Base-by-base conservation (phyloP, 2,888 invertebrate species). In the Troides helena region DNA sequence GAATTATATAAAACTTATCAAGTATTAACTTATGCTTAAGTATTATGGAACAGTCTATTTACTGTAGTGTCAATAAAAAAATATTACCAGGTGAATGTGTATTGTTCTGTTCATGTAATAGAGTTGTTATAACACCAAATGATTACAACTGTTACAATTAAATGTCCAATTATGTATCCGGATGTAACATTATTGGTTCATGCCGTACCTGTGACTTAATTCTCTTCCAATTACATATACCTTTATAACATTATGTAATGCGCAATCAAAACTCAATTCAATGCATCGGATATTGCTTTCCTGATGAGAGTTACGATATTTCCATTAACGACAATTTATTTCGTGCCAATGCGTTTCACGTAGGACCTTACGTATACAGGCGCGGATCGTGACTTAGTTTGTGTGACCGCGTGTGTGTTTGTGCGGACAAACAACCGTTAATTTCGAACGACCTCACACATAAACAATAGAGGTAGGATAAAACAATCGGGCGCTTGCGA, bases 401-500 rank as follows among this genome's bases (percentile, higher is more conserved):
- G 57, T 21, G 21, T 57, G 57, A 5, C n/a, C n/a, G 21, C 5
- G 57, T 17, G 18, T 21, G 57, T 21, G 18, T 58, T 56, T 65
- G 63, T 66, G 62, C 23, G 50, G 50, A 72, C 75, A 72, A 73
- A 75, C 78, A 76, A 68, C 58, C 77, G 76, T 78, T 77, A 74
- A 77, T 79, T 78, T 79, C 79, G 79, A 79, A 76, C 74, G 72
- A 75, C 76, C 76, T 73, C 75, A 78, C 73, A 75, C 75, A 74
- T 74, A 77, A 76, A 76, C 73, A 70, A 78, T 77, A 77, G 76
- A 75, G 76, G 78, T 76, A 77, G 80, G 81, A 83, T 82, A 82
- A 86, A 89, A 87, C 87, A 89, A 88, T 85, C 85, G 82, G 81
- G 80, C 89, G 87, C 87, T 87, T 89, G 89, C 83, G 83, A 81